Evolutionary conservation across 2,113 vertebrate genomes (phyloP).

Genomic region (Pachypanchax playfairii): DNA sequence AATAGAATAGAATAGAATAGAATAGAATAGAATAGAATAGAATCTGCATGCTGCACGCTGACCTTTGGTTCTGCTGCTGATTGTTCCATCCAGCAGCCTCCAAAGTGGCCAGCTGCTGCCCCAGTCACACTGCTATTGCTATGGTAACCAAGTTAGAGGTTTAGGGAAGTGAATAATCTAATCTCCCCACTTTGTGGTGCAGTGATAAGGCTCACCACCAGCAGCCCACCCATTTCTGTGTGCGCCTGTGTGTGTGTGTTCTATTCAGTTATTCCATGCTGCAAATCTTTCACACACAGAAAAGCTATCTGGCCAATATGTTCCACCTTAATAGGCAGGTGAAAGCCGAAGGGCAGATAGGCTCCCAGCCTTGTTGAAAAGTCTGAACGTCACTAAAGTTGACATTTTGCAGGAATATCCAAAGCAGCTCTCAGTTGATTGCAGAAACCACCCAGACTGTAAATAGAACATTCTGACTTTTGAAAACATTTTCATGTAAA

Average conservation of each 20-base stretch:
- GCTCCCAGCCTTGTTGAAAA: conserved; percentile 44
- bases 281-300: conserved; percentile 29
- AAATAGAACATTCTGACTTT: background rate
- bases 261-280: conserved; percentile 23
- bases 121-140: conserved; percentile 65
- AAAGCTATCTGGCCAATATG: conserved; percentile 60
- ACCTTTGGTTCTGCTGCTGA: conserved; percentile 51
- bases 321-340: conserved; percentile 69
- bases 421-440: conserved; percentile 17
- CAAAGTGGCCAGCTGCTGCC: conserved; percentile 47
- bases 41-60: conserved; percentile 29
- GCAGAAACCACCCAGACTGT: conserved; percentile 1
- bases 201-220: conserved; percentile 62
- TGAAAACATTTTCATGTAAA: conserved; percentile 1
- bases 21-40: background rate
- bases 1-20: too few relatives aligned
- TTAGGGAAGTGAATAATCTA: conserved; percentile 78
- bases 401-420: conserved; percentile 46
- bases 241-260: conserved; percentile 24
- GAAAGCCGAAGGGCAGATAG: conserved; percentile 56
- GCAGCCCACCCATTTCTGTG: conserved; percentile 44
- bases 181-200: conserved; percentile 74
- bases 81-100: conserved; percentile 55
- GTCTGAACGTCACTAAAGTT: conserved; percentile 41
- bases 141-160: conserved; percentile 81